Conservation (phyloP, 2,113 vertebrate species). For the Indicator maculatus region DNA sequence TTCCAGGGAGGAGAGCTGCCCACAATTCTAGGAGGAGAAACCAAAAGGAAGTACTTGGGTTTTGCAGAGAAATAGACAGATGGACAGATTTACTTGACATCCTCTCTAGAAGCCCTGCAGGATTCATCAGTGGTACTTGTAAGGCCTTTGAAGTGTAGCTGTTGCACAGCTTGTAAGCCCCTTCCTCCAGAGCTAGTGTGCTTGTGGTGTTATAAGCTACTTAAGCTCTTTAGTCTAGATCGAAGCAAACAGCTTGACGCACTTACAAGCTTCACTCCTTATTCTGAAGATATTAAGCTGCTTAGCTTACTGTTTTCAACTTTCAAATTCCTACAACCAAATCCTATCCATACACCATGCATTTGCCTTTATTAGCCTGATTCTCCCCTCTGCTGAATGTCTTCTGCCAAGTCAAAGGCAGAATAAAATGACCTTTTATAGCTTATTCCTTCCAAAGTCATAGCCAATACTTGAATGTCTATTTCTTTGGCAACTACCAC, state of each 20-base stretch:
- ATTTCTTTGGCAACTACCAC: background rate
- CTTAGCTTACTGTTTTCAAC: constrained; percentile 64
- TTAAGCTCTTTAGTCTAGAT: constrained; percentile 74
- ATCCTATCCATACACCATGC: background rate
- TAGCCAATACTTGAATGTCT: background rate
- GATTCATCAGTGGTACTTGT: background rate
- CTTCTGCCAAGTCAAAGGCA: background rate
- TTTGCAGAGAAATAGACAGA: background rate
- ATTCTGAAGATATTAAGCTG: constrained; percentile 71
- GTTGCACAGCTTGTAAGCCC: constrained; percentile 58
- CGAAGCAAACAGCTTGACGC: constrained; percentile 69
- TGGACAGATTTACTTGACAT: background rate
- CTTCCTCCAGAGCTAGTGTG: constrained; percentile 35
- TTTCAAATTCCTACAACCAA: constrained; percentile 48
- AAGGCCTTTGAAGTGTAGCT: constrained; percentile 55
- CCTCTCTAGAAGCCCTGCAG: constrained; percentile 31
- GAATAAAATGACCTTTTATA: background rate
- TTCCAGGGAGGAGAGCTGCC: background rate
- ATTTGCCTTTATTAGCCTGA: background rate
- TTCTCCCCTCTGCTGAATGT: background rate
- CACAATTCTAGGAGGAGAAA: background rate
- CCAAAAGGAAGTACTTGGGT: background rate
- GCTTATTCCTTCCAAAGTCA: background rate
- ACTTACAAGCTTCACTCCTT: constrained; percentile 64
- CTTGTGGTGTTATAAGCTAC: constrained; percentile 68